Percentiles rank a stretch among this genome's conserved stretches.
Evolutionary conservation across 2,797 vertebrate genomes (phyloP).

Genomic region (Sylvia borin): DNA sequence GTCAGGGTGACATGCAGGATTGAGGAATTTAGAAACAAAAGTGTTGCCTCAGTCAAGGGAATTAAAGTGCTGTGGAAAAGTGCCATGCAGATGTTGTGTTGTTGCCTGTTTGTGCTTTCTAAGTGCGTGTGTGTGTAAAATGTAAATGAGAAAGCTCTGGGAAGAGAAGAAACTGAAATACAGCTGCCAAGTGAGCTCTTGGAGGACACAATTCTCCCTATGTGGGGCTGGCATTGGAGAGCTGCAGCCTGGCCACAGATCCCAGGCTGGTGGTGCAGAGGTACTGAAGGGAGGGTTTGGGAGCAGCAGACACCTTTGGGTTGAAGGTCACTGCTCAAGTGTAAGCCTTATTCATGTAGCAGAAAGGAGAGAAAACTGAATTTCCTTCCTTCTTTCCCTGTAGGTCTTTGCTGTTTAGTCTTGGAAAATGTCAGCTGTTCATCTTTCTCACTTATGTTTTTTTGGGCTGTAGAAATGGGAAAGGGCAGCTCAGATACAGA

Average conservation of each 20-base stretch:
- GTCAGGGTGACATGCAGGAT: background rate
- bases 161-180: background rate
- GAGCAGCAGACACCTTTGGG: background rate
- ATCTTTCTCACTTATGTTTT: background rate
- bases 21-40: background rate
- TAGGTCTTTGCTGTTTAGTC: background rate
- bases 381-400: background rate
- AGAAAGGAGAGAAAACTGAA: background rate
- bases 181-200: background rate
- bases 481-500: background rate
- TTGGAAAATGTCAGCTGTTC: background rate
- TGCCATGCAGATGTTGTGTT: background rate
- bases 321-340: background rate
- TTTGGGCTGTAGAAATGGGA: background rate
- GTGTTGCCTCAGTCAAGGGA: accelerated
- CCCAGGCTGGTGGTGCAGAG: accelerated
- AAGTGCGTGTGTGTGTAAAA: background rate
- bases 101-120: background rate
- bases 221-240: background rate
- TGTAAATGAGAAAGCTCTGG: accelerated
- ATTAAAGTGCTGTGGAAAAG: background rate
- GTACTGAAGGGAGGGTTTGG: accelerated
- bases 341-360: background rate
- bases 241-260: background rate
- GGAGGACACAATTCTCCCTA: background rate